Evolutionary conservation across 2,888 invertebrate species (phyloP).

Genomic region (Dioctria linearis): DNA sequence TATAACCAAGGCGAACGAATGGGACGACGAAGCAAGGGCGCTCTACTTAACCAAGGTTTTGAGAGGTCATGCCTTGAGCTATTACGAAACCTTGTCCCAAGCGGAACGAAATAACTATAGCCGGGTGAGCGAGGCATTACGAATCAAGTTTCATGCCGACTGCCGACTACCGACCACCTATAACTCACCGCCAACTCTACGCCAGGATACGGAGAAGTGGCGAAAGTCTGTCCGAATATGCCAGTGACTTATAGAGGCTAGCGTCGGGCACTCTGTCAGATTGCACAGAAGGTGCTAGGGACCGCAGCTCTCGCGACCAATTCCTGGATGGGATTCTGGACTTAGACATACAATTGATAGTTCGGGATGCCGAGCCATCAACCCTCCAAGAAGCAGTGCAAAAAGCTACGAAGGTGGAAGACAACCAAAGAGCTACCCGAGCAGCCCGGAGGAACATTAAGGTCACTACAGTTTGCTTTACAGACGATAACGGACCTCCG

Average conservation of each 20-base stretch:
- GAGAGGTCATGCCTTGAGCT: background rate
- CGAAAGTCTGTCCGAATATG: background rate
- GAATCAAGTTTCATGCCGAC: background rate
- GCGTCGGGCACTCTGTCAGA: background rate
- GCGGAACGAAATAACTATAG: background rate
- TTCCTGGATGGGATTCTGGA: no score
- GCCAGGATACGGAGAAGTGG: background rate
- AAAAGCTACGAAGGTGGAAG: no score
- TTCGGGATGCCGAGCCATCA: no score
- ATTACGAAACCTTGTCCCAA: conserved; percentile 1
- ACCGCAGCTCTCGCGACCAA: no score
- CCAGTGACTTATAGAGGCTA: background rate
- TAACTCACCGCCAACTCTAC: background rate
- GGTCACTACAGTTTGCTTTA: no score
- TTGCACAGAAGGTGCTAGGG: background rate
- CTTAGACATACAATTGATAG: no score
- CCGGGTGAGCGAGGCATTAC: background rate
- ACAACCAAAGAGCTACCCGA: no score
- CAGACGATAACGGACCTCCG: no score
- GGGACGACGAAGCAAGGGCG: background rate
- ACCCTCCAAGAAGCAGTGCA: no score
- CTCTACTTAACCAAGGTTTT: background rate
- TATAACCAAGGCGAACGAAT: background rate
- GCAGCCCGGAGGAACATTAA: no score
- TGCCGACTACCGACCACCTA: background rate